phyloP scores from a whole-genome alignment of 2,888 invertebrate genomes.

The Dermolepida albohirtum region DNA sequence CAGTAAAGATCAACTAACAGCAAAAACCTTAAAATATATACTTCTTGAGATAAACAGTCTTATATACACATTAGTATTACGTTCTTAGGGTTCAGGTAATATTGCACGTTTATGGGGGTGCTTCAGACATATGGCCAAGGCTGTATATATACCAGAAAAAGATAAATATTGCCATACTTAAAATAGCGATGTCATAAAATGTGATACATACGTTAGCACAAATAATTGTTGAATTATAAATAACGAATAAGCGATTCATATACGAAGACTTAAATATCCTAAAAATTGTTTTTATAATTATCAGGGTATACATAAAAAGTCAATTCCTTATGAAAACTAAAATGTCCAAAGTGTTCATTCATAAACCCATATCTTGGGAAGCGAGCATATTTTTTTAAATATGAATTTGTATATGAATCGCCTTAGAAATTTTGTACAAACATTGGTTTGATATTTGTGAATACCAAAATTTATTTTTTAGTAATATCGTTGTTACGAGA shows the following conservation, averaged over 20 bases:
- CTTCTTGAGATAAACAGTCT: background rate
- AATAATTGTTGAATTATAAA: slow-evolving; percentile 40
- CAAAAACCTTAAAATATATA: too few species aligned
- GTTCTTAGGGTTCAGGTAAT: too few species aligned
- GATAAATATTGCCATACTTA: slow-evolving; percentile 20
- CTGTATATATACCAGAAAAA: slow-evolving; percentile 7
- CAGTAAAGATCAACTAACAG: too few species aligned
- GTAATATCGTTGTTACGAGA: too few species aligned
- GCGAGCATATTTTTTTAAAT: background rate
- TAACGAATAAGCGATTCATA: slow-evolving; percentile 16
- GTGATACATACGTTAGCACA: slow-evolving; percentile 46
- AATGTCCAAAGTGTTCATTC: background rate
- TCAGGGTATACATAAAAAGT: too few species aligned
- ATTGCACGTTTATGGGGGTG: too few species aligned
- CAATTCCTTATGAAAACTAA: too few species aligned
- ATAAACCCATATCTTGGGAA: background rate
- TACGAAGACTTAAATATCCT: background rate
- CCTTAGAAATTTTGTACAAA: slow-evolving; percentile 31
- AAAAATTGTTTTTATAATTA: background rate
- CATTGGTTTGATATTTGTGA: slow-evolving; percentile 1
- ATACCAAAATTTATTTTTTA: too few species aligned
- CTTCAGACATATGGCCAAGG: slow-evolving; percentile 35
- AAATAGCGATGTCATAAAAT: slow-evolving; percentile 40
- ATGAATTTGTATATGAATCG: slow-evolving; percentile 1
- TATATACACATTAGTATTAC: slow-evolving; percentile 4